A percentile compares a stretch with the other conserved stretches of the same genome.
These are phyloP conservation scores for Clytia hemisphaerica DNA, from an alignment of 30 jellyfish, hydroid and myxozoan species.

Conservation along the genomic window DNA sequence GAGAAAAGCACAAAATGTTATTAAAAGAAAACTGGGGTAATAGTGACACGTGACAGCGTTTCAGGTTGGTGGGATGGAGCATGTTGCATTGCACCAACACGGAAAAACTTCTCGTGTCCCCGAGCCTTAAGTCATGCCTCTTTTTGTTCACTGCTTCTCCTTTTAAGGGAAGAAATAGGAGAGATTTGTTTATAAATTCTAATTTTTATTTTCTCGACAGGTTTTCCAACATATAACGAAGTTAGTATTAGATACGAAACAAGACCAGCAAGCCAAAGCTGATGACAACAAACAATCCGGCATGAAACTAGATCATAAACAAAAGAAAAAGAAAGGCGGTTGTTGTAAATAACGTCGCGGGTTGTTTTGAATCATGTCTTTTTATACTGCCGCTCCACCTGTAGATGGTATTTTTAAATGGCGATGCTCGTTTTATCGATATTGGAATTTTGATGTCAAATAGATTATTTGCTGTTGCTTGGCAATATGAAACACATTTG, in stretches of 20 bases:
- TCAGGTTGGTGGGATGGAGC: neutral
- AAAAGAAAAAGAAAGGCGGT: conserved; percentile 53
- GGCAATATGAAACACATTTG: no score
- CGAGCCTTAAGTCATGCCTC: neutral
- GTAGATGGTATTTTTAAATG: no score
- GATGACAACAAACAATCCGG: conserved; percentile 61
- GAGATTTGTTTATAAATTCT: no score
- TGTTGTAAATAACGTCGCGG: conserved; percentile 40
- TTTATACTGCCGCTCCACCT: no score
- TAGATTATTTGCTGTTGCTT: no score
- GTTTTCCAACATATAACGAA: conserved; percentile 74
- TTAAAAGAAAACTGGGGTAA: no score
- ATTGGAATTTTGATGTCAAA: no score
- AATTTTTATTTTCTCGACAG: conserved; percentile 17
- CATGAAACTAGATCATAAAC: conserved; percentile 51
- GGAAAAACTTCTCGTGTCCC: neutral
- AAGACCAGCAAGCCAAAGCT: conserved; percentile 85
- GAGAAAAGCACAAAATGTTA: no score
- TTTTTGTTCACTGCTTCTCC: no score
- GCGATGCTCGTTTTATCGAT: no score
- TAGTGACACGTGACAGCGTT: neutral
- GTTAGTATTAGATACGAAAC: conserved; percentile 62
- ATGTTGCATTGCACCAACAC: neutral
- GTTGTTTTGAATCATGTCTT: no score
- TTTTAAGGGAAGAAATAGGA: no score